A percentile compares a stretch with the other conserved stretches of the same genome.
phyloP scores from a whole-genome alignment of 2,888 invertebrate genomes.

The Anticlea derivata region DNA sequence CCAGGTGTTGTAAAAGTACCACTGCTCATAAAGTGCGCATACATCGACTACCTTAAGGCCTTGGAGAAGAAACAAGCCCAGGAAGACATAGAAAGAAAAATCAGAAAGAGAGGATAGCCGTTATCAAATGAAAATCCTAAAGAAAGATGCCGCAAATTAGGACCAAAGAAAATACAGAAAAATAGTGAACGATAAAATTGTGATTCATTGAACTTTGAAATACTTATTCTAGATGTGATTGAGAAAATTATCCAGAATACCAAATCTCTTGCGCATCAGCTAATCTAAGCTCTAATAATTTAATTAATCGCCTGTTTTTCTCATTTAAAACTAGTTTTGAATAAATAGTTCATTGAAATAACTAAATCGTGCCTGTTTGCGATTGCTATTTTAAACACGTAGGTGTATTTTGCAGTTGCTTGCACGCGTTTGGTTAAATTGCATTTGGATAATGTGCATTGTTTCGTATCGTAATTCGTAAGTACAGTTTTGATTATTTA shows the following conservation, averaged over 20 bases:
- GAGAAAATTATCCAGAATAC: neutral
- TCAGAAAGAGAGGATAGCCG: slow-evolving; percentile 51
- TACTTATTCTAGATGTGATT: neutral
- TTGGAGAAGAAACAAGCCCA: slow-evolving; percentile 57
- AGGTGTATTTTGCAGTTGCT: neutral
- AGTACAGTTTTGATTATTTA: slow-evolving; percentile 22
- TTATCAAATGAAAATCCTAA: no score
- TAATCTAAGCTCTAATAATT: no score
- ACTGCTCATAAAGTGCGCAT: slow-evolving; percentile 68
- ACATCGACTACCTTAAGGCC: slow-evolving; percentile 66
- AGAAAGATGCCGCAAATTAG: neutral
- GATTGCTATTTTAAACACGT: slow-evolving; percentile 3
- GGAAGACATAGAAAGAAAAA: slow-evolving; percentile 52
- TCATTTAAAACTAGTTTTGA: no score
- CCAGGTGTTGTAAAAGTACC: slow-evolving; percentile 74
- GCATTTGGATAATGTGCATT: slow-evolving; percentile 8
- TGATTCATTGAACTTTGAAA: neutral
- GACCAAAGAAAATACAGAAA: slow-evolving; percentile 5
- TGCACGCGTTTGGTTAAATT: slow-evolving; percentile 2
- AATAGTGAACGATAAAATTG: neutral
- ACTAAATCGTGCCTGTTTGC: no score
- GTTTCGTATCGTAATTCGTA: slow-evolving; percentile 17
- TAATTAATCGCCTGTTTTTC: no score
- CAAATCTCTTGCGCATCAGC: no score
- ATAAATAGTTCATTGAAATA: no score